A percentile compares a stretch with the other conserved stretches of the same genome.
Evolutionary conservation across 2,113 vertebrate genomes (phyloP).

Genomic region (Phylloscopus trochiloides): DNA sequence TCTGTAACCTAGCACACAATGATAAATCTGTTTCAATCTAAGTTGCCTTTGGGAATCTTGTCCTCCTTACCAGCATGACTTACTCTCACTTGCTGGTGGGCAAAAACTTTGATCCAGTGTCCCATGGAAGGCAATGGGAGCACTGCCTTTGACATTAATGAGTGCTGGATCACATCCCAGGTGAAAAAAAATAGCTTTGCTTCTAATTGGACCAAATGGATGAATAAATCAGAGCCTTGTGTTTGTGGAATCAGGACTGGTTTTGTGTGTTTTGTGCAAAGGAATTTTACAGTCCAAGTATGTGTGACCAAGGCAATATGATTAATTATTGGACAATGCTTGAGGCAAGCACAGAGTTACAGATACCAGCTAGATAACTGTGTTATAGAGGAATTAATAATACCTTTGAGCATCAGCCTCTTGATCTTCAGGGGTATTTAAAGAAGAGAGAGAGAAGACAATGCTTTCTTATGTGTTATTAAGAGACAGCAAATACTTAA

Average conservation of each 20-base stretch:
- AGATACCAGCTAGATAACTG: slow-evolving; percentile 18
- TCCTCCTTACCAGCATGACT: not conserved
- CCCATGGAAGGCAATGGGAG: not conserved
- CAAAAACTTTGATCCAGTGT: not conserved
- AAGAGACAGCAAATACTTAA: not conserved
- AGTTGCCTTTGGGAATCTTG: not conserved
- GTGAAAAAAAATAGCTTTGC: slow-evolving; percentile 41
- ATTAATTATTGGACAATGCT: slow-evolving; percentile 69
- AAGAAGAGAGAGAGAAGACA: slow-evolving; percentile 10
- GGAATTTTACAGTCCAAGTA: not conserved
- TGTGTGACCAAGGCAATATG: slow-evolving; percentile 35
- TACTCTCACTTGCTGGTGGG: not conserved
- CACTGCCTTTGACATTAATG: slow-evolving; percentile 1
- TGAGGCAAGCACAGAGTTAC: slow-evolving; percentile 18
- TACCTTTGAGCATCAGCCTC: slow-evolving; percentile 39
- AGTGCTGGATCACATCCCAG: not conserved
- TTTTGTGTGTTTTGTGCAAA: not conserved
- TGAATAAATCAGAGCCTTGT: slow-evolving; percentile 33
- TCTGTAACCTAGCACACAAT: not conserved
- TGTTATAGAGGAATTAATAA: slow-evolving; percentile 50
- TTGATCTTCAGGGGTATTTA: slow-evolving; percentile 55
- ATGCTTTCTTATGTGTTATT: slow-evolving; percentile 36
- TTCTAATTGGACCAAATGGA: not conserved
- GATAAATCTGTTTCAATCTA: not conserved
- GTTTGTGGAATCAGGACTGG: not conserved